Evolutionary conservation across 2,797 vertebrate genomes (phyloP).

Genomic region (Danio jaintianensis): DNA sequence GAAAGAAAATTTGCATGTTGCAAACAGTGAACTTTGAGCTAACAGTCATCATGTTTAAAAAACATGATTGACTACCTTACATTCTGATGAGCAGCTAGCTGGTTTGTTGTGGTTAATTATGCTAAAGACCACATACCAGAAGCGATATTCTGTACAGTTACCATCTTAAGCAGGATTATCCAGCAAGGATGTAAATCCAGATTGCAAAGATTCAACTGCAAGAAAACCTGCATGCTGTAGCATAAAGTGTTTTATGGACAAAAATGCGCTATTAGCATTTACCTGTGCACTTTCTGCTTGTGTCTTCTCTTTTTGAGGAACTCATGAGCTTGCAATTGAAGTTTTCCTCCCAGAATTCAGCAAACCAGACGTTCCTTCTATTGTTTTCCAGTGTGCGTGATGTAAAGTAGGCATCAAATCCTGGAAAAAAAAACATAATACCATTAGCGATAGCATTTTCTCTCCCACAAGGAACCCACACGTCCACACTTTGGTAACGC

Average conservation of each 20-base stretch:
- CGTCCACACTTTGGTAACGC: too few relatives aligned
- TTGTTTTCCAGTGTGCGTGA: constrained; percentile 95
- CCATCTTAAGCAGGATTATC: too few relatives aligned
- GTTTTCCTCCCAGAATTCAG: constrained; percentile 97
- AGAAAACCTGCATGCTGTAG: background rate
- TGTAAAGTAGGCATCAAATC: constrained; percentile 91
- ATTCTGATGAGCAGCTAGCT: too few relatives aligned
- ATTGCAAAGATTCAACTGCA: too few relatives aligned
- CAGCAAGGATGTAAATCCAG: too few relatives aligned
- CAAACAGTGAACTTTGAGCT: too few relatives aligned
- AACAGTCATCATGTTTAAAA: too few relatives aligned
- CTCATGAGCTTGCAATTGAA: constrained; percentile 98
- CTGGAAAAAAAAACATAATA: constrained; percentile 68
- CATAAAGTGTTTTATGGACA: background rate
- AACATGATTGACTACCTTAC: too few relatives aligned
- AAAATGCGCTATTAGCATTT: background rate
- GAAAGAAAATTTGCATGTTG: too few relatives aligned
- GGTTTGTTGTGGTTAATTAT: too few relatives aligned
- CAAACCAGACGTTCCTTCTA: constrained; percentile 96
- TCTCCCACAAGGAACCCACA: background rate
- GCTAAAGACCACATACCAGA: too few relatives aligned
- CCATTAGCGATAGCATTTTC: background rate
- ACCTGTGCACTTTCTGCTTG: constrained; percentile 95
- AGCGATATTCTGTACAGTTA: too few relatives aligned
- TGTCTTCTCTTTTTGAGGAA: constrained; percentile 92